Evolutionary conservation across 2,113 vertebrate genomes (phyloP).

Genomic region (Dicrurus megarhynchus): DNA sequence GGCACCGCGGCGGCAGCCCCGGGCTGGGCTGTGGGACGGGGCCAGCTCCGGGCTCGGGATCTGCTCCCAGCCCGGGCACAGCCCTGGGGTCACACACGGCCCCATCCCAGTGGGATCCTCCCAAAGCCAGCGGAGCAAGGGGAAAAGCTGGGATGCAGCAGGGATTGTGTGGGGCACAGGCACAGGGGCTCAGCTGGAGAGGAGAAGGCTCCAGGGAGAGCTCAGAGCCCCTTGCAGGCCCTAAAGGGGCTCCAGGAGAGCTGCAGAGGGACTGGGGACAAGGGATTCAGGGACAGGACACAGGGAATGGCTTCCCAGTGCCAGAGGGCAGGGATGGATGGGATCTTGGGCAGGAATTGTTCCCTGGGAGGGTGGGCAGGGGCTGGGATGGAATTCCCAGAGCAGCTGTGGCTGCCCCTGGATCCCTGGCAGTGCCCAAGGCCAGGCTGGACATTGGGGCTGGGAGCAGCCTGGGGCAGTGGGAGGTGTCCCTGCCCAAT

Average conservation of each 20-base stretch:
- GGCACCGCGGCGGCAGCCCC: fast-evolving
- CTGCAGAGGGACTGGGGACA: not conserved
- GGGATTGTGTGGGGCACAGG: not conserved
- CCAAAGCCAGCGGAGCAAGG: fast-evolving
- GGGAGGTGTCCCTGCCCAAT: not conserved
- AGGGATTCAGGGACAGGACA: not conserved
- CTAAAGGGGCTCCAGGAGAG: not conserved
- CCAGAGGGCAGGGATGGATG: not conserved
- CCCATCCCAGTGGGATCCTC: fast-evolving
- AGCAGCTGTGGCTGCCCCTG: not conserved
- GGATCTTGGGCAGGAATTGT: not conserved
- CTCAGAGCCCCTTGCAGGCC: not conserved
- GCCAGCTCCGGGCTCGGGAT: too few relatives aligned
- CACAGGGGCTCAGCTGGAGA: not conserved
- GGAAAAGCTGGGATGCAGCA: not conserved
- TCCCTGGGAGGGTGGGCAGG: not conserved
- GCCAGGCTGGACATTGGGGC: not conserved
- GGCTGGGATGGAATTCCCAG: not conserved
- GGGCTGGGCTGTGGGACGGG: not conserved
- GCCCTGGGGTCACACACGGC: not conserved
- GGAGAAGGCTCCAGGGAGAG: not conserved
- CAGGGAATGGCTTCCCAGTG: not conserved
- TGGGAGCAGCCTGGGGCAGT: not conserved
- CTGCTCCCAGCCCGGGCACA: fast-evolving
- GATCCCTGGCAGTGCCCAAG: not conserved